Base-by-base conservation (phyloP, 2,888 invertebrate genomes). In the Acronicta leporina region DNA sequence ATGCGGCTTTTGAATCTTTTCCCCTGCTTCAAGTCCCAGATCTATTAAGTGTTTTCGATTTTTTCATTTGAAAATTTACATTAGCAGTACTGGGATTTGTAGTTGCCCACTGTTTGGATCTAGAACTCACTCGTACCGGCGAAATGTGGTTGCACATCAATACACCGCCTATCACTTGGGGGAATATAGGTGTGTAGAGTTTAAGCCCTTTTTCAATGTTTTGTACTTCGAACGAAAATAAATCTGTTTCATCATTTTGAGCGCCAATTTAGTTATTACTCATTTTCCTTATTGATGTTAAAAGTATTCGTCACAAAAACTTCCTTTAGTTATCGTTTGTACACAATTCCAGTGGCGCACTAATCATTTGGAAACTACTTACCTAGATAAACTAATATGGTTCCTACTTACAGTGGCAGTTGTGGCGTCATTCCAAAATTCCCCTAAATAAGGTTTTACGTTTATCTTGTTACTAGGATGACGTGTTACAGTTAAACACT, bases 391-490 rank as follows among this genome's bases (percentile, higher is more conserved):
- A 66, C 75, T 83, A 81, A 77, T 78, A 67, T 54, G 63, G 77
- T 81, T 41, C 43, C 33, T 66, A 84, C 84, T 85, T 83, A 82
- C 68, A 65, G 54, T 51, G 49, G 61, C 54, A 68, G 38, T 2
- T 6, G n/a, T 84, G 83, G 85, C 79, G 83, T 87, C 83, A 86
- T 64, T 63, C 38, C 77, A 75, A 83, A 80, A 82, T 83, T 77
- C 79, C 81, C 75, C 30, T 68, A 73, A 76, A 72, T 70, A 73
- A 60, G 57, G 62, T 68, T 75, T 69, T 71, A 50, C 63, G 71
- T 72, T 78, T 78, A 77, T 79, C 77, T 62, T 67, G 66, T 74
- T 72, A 65, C 70, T 64, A 69, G 56, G 53, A 53, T 54, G 20
- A 63, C 53, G 46, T 66, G 68, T 69, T 71, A 56, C 64, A 33